Evolutionary conservation across 2,888 invertebrate species (phyloP), one percentile per base, ranked within the genome.

Genomic region (Volucella zonaria): DNA sequence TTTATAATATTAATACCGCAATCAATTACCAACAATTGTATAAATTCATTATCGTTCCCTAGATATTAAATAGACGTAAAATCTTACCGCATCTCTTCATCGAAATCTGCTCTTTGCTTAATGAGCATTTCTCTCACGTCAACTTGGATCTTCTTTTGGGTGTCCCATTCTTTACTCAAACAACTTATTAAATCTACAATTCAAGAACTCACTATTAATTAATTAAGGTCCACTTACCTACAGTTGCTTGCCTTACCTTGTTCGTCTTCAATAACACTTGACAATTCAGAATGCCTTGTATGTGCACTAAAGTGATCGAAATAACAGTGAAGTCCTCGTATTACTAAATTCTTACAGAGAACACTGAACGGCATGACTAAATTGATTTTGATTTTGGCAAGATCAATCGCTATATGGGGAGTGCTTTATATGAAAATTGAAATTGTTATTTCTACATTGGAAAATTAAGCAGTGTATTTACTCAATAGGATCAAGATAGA

Each of bases 231-330:
- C 9, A 43, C n/a, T 15, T 6, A 43, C n/a, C n/a, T 6, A 6
- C n/a, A 43, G 8, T 15, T 10, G 1, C 2, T 10, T 31, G 8
- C 3, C 42, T 52, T 54, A 87, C 87, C 77, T 64, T 71, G 18
- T 1, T 88, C 67, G 8, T 78, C 76, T 11, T 78, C 61, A 0
- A 31, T n/a, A 0, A 62, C 15, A 3, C 47, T 18, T 11, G 62
- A 47, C n/a, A 88, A 42, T 0, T 85, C 6, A 3, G 87, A 76
- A 18, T 87, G 70, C 42, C 89, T 89, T 0, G 88, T 89, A 47
- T 87, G 86, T 15, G 89, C 88, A 59, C 90, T 89, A 1, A 89
- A 82, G 45, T 88, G 87, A 83, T 91, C 91, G 23, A 89, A 91
- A 2, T 85, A 77, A 0, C 87, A 87, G 62, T 90, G 90, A 3